Percentiles rank a stretch among this genome's conserved stretches.
These are phyloP conservation scores for Heteromyza rotundicornis DNA, from an alignment of 2,888 invertebrate species.

Conservation along the genomic window DNA sequence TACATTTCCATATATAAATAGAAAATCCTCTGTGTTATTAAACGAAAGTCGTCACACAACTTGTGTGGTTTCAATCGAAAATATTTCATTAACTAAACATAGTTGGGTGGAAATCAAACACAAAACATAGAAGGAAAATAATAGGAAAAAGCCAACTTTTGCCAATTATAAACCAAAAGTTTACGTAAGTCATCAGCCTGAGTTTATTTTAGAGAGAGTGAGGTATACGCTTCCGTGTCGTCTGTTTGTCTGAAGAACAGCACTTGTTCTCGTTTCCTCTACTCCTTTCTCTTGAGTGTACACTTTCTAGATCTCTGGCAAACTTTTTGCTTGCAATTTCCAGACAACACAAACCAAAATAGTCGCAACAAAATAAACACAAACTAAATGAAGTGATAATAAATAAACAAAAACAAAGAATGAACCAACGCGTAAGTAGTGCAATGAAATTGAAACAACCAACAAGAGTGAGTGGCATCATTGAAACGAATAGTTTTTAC, in stretches of 20 bases:
- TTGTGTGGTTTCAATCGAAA: background rate
- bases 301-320: background rate
- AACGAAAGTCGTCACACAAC: background rate
- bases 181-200: background rate
- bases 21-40: too few relatives aligned
- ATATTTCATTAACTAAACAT: background rate
- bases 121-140: background rate
- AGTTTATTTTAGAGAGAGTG: too few relatives aligned
- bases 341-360: background rate
- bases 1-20: too few relatives aligned
- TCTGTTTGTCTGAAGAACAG: too few relatives aligned
- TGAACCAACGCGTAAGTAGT: background rate
- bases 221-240: background rate
- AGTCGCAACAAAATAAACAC: background rate
- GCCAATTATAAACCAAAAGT: background rate
- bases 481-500: too few relatives aligned
- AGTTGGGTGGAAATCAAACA: background rate
- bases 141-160: background rate
- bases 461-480: too few relatives aligned
- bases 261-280: background rate
- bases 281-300: background rate
- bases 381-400: slow-evolving; percentile 5
- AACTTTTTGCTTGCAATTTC: background rate
- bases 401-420: background rate
- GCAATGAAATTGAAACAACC: background rate